Evolutionary conservation across 2,888 invertebrate genomes (phyloP).

Genomic region (Portevinia maculata): DNA sequence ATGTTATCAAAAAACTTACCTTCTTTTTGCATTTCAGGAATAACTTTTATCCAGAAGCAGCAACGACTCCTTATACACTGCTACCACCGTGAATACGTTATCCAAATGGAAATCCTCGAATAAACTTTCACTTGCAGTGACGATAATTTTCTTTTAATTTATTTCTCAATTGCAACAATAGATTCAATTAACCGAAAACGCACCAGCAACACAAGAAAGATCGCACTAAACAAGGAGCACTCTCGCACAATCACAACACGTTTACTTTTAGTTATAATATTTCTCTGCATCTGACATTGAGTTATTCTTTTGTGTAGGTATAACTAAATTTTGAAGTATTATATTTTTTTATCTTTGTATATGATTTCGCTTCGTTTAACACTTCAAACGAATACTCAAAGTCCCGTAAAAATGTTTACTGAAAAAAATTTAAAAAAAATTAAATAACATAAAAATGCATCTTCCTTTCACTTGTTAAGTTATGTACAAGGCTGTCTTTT

Average conservation of each 20-base stretch:
- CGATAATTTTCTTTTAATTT: neutral
- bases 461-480: neutral
- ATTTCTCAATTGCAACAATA: conserved; percentile 12
- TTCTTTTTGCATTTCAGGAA: conserved; percentile 65
- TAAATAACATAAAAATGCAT: conserved; percentile 27
- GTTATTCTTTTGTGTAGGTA: conserved; percentile 37
- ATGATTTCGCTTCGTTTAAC: conserved; percentile 35
- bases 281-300: conserved; percentile 55
- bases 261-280: conserved; percentile 35
- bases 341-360: conserved; percentile 14
- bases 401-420: conserved; percentile 15
- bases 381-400: conserved; percentile 52
- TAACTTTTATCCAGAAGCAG: conserved; percentile 43
- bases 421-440: conserved; percentile 23
- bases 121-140: conserved; percentile 31
- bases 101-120: conserved; percentile 48
- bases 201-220: conserved; percentile 8
- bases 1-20: conserved; percentile 44
- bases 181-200: neutral
- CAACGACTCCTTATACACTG: conserved; percentile 25
- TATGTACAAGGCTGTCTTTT: neutral
- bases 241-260: conserved; percentile 33
- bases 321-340: conserved; percentile 13
- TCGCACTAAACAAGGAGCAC: conserved; percentile 15
- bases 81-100: conserved; percentile 32